phyloP scores from a whole-genome alignment of 2,113 vertebrate genomes.

The Hemiscyllium ocellatum region DNA sequence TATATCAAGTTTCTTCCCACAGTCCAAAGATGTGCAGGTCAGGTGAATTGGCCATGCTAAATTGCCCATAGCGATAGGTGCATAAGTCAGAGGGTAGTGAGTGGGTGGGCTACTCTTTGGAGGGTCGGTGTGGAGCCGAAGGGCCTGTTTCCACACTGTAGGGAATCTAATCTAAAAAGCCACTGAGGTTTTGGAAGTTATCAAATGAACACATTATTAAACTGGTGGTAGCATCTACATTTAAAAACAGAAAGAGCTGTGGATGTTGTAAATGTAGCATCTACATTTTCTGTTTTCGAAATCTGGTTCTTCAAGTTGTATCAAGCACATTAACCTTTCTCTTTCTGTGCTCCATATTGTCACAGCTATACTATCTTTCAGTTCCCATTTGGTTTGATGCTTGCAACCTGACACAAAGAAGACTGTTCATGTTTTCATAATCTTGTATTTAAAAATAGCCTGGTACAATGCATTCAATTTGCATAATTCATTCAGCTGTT shows the following conservation, averaged over 20 bases:
- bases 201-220: not conserved
- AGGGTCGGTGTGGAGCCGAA: too few species aligned
- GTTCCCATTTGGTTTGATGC: not conserved
- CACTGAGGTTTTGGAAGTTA: not conserved
- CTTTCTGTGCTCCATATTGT: not conserved
- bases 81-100: too few species aligned
- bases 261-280: too few species aligned
- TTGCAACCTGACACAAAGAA: not conserved
- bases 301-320: not conserved
- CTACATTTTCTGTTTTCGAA: not conserved
- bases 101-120: too few species aligned
- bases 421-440: not conserved
- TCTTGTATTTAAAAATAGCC: conserved; percentile 30
- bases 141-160: too few species aligned
- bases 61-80: too few species aligned
- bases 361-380: not conserved
- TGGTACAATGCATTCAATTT: not conserved
- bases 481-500: not conserved
- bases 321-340: not conserved
- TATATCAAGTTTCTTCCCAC: not conserved
- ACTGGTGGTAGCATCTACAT: not conserved
- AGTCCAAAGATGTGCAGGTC: too few species aligned
- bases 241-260: too few species aligned
- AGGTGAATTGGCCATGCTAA: too few species aligned
- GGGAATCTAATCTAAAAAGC: not conserved